These are phyloP conservation scores for Crotalus helleri DNA, from an alignment of 2,113 vertebrate genomes.

Conservation along the genomic window DNA sequence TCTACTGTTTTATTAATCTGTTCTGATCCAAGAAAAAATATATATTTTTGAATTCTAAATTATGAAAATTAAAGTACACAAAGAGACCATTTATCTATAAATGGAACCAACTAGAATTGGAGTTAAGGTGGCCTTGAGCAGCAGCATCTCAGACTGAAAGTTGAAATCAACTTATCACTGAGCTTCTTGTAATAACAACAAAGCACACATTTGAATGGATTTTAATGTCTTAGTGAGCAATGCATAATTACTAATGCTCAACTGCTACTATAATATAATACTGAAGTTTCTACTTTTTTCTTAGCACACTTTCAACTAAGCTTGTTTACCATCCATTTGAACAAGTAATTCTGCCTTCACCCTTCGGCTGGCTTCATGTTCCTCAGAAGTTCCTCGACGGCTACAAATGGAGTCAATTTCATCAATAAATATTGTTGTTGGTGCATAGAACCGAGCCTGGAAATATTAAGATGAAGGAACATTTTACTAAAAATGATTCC, in stretches of 20 bases:
- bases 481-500: neutral
- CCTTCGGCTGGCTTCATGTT: conserved; percentile 93
- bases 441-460: conserved; percentile 96
- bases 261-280: neutral
- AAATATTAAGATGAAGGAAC: conserved; percentile 36
- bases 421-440: conserved; percentile 97
- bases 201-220: neutral
- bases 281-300: neutral
- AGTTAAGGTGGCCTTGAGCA: neutral
- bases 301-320: neutral
- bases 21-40: neutral
- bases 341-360: conserved; percentile 96
- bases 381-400: conserved; percentile 93
- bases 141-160: neutral
- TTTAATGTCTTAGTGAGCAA: neutral
- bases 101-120: neutral
- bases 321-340: conserved; percentile 93
- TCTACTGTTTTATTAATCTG: neutral
- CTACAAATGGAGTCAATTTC: conserved; percentile 99
- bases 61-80: neutral
- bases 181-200: neutral
- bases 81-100: neutral
- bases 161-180: neutral
- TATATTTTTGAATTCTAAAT: neutral
- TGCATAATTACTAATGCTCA: neutral